Base-by-base conservation (phyloP, 2,113 vertebrate species). In the Zapus hudsonius region DNA sequence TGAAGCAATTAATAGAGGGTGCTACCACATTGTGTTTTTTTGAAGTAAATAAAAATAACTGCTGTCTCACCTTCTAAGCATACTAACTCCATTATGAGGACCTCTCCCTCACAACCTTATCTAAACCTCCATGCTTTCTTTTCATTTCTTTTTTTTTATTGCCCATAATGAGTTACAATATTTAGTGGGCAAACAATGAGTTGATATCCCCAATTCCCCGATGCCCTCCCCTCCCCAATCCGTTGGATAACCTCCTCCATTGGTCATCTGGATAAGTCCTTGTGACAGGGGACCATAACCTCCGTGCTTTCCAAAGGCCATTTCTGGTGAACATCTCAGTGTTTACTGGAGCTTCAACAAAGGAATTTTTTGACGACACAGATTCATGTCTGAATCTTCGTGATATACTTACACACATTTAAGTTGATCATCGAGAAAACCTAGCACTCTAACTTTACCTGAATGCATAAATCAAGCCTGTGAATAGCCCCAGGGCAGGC, bases 371-470 rank as follows among this genome's bases (percentile, higher is more conserved):
- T 10, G 20, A 69, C 23, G 23, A 44, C 27, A 76, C 29, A 80
- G 29, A 44, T 27, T 1, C 57, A 40, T 23, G 47, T 23, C 13
- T 73, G 20, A 47, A 8, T 6, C n/a, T 22, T 72, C 33, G 64
- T 67, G 36, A 55, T 63, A 25, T 36, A 2, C 88, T 33, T 61
- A 13, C 29, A 81, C 38, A 93, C 5, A 59, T 38, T 40, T 25
- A 61, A 84, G 38, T 95, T 63, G 8, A 25, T 11, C 80, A 95
- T 52, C 44, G 89, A 82, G 79, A 95, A n/a, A 88, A 94, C 63
- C 52, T 27, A 80, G 59, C 27, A 5, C 47, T 94, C 40, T 80
- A 84, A 94, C 82, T 88, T 91, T 95, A 76, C 88, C 92, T 90
- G 52, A 31, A 91, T 89, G 66, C 87, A 76, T 82, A 92, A 78